Evolutionary conservation across 1,140 invertebrate species (phyloP), one percentile per base, ranked within the genome.

Genomic region (Heliconius melpomene): DNA sequence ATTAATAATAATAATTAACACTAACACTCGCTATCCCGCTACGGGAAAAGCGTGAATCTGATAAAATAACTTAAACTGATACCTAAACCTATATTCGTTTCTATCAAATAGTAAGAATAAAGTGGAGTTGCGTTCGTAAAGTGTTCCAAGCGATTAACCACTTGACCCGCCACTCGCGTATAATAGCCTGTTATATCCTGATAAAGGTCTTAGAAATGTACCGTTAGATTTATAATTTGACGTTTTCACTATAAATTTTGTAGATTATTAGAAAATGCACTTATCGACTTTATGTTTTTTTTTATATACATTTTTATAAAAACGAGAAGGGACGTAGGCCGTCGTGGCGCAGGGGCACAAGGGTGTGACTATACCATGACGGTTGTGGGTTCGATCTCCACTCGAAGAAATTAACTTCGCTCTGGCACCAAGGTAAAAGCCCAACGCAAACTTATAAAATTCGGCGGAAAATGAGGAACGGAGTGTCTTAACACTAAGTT

Each of bases 81-180:
- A 46, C 40, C 13, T 46, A 16, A 13, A 46, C 40, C 13, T 46
- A 46, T 46, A 46, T 46, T 46, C 3, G 3, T 16, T 36, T 36
- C 71, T n/a, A 72, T 66, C 36, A 72, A 72, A 72, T 75, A 75
- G 78, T 78, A 83, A 85, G 84, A 79, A 72, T 78, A 75, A 75
- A 66, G 23, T 66, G 23, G 60, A 72, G 36, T 40, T 80, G 74
- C 77, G 57, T 83, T 71, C 88, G 84, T 88, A 90, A 90, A 89
- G 72, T 87, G 87, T 89, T 90, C 88, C 87, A 36, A 88, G 74
- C 88, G 88, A 90, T 89, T 89, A 89, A 88, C 60, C 87, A 78
- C 81, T 80, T 87, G 86, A 87, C 86, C 88, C 83, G 78, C 79
- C 78, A 75, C 77, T 83, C 79, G 81, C 77, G 75, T 84, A 73